A percentile compares a stretch with the other conserved stretches of the same genome.
These are phyloP conservation scores for Zygaena filipendulae DNA, from an alignment of 2,888 invertebrate species.

Conservation along the genomic window DNA sequence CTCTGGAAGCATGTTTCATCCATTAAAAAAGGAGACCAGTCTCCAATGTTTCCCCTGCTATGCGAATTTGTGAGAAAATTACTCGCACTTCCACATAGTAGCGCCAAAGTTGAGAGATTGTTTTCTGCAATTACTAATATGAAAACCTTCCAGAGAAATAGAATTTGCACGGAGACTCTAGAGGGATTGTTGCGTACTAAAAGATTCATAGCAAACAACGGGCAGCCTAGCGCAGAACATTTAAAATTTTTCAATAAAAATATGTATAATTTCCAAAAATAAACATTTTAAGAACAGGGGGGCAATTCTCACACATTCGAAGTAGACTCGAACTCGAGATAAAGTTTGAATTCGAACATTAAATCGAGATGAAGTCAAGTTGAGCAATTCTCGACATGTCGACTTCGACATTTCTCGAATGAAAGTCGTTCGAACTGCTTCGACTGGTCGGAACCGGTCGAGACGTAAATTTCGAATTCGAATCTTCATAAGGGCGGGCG, in stretches of 20 bases:
- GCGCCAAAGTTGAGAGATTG: constrained; percentile 16
- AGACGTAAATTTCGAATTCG: too few species aligned
- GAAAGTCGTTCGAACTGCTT: too few species aligned
- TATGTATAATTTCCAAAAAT: constrained; percentile 13
- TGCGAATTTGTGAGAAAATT: constrained; percentile 14
- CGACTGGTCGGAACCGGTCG: too few species aligned
- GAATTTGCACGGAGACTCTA: constrained; percentile 12
- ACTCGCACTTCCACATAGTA: constrained; percentile 15
- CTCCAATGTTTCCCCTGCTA: constrained; percentile 17
- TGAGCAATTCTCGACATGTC: too few species aligned
- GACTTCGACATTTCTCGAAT: too few species aligned
- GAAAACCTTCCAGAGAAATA: constrained; percentile 15
- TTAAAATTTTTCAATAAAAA: constrained; percentile 15
- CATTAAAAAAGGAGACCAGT: constrained; percentile 16
- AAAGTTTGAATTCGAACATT: too few species aligned
- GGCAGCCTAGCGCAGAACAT: constrained; percentile 12
- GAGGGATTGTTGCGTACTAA: constrained; percentile 12
- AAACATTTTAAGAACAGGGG: constrained; percentile 3
- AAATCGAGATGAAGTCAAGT: too few species aligned
- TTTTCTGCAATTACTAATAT: constrained; percentile 16
- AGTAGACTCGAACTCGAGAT: too few species aligned
- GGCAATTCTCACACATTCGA: too few species aligned
- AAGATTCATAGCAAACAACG: constrained; percentile 12
- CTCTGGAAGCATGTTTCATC: constrained; percentile 16
- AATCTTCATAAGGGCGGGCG: too few species aligned